phyloP scores from a whole-genome alignment of 2,888 invertebrate genomes.

The Lomographa bimaculata region DNA sequence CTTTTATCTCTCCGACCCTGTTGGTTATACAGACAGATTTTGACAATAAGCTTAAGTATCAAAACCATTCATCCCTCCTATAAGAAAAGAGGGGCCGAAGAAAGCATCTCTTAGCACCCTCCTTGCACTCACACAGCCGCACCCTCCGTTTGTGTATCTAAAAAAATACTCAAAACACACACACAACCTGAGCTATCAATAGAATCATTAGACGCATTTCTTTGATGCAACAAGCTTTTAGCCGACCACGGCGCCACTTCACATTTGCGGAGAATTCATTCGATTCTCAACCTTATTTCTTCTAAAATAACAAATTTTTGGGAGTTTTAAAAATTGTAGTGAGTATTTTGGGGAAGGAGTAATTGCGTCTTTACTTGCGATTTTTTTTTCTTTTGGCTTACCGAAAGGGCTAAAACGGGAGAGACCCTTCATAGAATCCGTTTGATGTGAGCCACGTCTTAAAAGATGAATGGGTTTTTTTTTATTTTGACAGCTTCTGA shows the following conservation, averaged over 20 bases:
- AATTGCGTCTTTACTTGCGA: constrained; percentile 77
- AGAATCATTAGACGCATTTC: constrained; percentile 82
- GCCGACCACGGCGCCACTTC: constrained; percentile 52
- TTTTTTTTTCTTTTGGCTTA: constrained; percentile 58
- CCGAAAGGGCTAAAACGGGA: constrained; percentile 53
- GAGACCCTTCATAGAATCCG: constrained; percentile 34
- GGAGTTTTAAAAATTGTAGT: constrained; percentile 20
- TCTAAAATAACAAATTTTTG: constrained; percentile 5
- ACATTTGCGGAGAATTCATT: constrained; percentile 23
- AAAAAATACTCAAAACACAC: constrained; percentile 69
- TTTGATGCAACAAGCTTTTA: constrained; percentile 79
- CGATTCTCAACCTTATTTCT: constrained; percentile 46
- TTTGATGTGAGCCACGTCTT: constrained; percentile 48
- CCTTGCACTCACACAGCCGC: constrained; percentile 62
- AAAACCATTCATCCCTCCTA: constrained; percentile 46
- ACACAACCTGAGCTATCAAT: constrained; percentile 74
- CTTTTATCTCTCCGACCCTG: too few relatives aligned
- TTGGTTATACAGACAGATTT: too few relatives aligned
- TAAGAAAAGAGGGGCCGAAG: constrained; percentile 79
- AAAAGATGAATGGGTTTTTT: constrained; percentile 45
- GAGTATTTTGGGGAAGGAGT: constrained; percentile 55
- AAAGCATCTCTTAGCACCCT: constrained; percentile 79
- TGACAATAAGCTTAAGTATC: too few relatives aligned
- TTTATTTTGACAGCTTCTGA: constrained; percentile 20
- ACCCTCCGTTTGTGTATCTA: constrained; percentile 55